Evolutionary conservation across 30 jellyfish, hydroid and myxozoan species (phyloP).

Genomic region (Aurelia sp.): DNA sequence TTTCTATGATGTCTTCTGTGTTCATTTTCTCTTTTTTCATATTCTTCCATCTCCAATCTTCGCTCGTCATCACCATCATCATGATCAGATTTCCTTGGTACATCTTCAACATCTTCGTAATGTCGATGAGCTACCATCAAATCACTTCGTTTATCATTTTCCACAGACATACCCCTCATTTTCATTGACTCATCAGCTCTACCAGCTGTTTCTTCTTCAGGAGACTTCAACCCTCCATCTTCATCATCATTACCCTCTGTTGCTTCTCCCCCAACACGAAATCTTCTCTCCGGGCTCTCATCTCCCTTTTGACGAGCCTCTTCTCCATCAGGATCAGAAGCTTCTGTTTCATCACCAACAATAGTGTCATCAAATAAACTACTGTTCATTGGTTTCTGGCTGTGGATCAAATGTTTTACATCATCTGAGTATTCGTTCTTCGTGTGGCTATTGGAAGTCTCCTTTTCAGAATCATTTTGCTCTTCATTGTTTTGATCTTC

Average conservation of each 20-base stretch:
- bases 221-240: neutral
- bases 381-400: constrained; percentile 50
- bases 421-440: constrained; percentile 56
- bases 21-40: neutral
- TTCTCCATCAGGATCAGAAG: constrained; percentile 45
- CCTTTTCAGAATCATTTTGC: neutral
- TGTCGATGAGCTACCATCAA: constrained; percentile 71
- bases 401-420: constrained; percentile 31
- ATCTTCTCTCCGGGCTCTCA: neutral
- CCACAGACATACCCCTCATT: constrained; percentile 57
- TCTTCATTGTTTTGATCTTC: constrained; percentile 1
- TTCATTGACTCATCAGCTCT: constrained; percentile 64
- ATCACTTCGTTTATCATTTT: constrained; percentile 60
- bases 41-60: neutral
- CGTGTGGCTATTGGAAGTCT: neutral
- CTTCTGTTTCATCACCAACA: constrained; percentile 55
- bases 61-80: constrained; percentile 10
- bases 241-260: neutral
- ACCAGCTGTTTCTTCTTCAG: constrained; percentile 58
- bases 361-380: constrained; percentile 63
- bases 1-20: neutral
- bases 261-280: neutral
- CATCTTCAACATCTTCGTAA: constrained; percentile 51
- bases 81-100: neutral
- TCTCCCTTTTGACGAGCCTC: constrained; percentile 13